Percentiles rank a stretch among this genome's conserved stretches.
phyloP scores from a whole-genome alignment of 1,140 invertebrate species.

The Diprion similis region DNA sequence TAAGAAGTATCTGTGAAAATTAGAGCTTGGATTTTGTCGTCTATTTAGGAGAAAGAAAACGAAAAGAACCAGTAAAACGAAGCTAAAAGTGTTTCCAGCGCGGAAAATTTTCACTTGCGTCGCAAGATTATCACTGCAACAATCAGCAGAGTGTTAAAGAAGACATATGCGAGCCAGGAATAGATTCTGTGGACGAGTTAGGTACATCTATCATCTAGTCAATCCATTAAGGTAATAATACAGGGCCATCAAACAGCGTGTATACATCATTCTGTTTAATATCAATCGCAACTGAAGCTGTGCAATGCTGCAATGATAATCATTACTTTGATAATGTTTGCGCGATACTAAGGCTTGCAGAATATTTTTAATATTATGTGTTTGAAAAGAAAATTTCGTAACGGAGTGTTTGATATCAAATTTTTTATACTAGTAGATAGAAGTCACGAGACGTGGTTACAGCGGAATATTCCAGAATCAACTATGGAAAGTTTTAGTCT shows the following conservation, averaged over 20 bases:
- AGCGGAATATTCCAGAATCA: no score
- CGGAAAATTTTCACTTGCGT: neutral
- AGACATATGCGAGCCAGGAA: conserved; percentile 37
- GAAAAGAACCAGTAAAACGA: conserved; percentile 15
- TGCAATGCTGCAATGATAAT: conserved; percentile 19
- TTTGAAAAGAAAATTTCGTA: no score
- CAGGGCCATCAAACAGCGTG: conserved; percentile 24
- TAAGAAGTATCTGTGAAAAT: conserved; percentile 70
- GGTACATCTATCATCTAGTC: conserved; percentile 50
- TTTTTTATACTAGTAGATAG: no score
- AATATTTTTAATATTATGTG: no score
- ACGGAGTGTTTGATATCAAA: no score
- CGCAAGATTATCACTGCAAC: neutral
- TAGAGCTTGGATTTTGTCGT: neutral
- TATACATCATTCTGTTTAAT: conserved; percentile 49
- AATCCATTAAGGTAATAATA: conserved; percentile 52
- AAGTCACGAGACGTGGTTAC: no score
- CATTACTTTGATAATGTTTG: neutral
- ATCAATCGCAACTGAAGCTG: conserved; percentile 33
- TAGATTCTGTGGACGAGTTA: conserved; percentile 41
- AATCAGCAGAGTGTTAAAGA: conserved; percentile 17
- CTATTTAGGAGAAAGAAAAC: conserved; percentile 37
- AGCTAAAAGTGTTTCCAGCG: conserved; percentile 1
- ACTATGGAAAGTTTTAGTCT: no score
- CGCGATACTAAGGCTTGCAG: neutral